A percentile compares a stretch with the other conserved stretches of the same genome.
Conservation (phyloP, 2,113 vertebrate genomes). For the Corynorhinus townsendii region DNA sequence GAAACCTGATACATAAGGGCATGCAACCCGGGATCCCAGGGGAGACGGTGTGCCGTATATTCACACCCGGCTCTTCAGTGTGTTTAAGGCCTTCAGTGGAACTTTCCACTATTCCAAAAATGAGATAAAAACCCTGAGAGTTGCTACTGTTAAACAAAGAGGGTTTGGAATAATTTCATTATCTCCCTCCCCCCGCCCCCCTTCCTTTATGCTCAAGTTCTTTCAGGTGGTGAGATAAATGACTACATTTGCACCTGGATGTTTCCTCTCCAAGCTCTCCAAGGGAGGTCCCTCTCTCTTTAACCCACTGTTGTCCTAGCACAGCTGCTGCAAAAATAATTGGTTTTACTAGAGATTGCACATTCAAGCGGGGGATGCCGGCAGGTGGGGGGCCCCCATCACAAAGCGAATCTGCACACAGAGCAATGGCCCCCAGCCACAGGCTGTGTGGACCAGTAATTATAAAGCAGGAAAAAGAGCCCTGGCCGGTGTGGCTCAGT, state of each 20-base stretch:
- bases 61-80: not conserved
- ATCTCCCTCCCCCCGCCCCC: not conserved
- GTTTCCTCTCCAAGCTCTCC: not conserved
- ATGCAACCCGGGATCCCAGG: too few relatives aligned
- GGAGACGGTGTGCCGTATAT: not conserved
- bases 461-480: not conserved
- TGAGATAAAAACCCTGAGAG: not conserved
- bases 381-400: not conserved
- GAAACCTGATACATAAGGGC: not conserved
- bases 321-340: not conserved
- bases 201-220: not conserved
- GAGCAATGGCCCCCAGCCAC: not conserved
- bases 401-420: not conserved
- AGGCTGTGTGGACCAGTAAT: fast-evolving
- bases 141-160: not conserved
- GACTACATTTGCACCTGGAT: not conserved
- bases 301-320: fast-evolving
- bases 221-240: not conserved
- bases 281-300: too few relatives aligned
- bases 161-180: not conserved
- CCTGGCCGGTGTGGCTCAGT: not conserved
- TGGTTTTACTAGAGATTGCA: not conserved
- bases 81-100: not conserved
- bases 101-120: conserved; percentile 9
- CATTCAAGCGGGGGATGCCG: fast-evolving